Conservation (phyloP, 1,140 invertebrate species). For the Melanaphis sacchari region DNA sequence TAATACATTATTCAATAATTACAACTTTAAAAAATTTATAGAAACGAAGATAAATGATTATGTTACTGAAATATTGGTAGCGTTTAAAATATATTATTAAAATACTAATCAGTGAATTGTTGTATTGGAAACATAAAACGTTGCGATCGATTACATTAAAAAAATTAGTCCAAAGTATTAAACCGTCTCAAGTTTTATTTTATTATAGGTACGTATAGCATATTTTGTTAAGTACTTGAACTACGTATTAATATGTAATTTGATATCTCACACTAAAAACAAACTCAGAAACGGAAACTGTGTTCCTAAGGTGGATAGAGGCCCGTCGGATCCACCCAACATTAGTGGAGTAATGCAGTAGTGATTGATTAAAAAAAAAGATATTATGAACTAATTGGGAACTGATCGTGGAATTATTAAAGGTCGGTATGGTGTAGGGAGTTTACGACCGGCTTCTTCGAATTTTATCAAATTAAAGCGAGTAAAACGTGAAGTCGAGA, state of each 20-base stretch:
- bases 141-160: background rate
- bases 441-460: too few species aligned
- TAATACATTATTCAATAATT: background rate
- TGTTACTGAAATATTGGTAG: background rate
- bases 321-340: too few species aligned
- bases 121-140: background rate
- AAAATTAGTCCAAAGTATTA: background rate
- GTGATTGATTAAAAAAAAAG: too few species aligned
- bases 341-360: too few species aligned
- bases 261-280: background rate
- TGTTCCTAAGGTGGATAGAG: too few species aligned
- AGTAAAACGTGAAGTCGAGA: too few species aligned
- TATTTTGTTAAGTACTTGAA: background rate
- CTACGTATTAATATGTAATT: background rate
- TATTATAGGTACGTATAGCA: background rate
- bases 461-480: too few species aligned
- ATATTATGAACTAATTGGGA: too few species aligned
- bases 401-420: too few species aligned
- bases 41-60: background rate
- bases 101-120: background rate
- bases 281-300: background rate
- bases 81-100: background rate
- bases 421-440: too few species aligned
- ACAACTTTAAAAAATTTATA: background rate
- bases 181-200: background rate